A percentile compares a stretch with the other conserved stretches of the same genome.
These are phyloP conservation scores for Drosophila kohkoa DNA, from an alignment of 1,140 invertebrate species.

Conservation along the genomic window DNA sequence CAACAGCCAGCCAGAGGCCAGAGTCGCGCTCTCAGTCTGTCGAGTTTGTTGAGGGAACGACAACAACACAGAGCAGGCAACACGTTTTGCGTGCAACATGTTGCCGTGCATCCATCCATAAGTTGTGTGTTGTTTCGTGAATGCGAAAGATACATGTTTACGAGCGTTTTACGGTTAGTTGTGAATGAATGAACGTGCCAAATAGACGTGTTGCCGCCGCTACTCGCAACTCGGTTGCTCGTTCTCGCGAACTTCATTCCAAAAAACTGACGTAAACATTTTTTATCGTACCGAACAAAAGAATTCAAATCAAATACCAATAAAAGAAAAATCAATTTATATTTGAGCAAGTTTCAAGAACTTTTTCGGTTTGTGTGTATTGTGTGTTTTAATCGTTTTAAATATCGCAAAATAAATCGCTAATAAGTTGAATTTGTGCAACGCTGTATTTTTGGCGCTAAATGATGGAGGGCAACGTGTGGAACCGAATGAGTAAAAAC, in stretches of 20 bases:
- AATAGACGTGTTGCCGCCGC: conserved; percentile 80
- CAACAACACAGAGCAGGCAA: conserved; percentile 16
- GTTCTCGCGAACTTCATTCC: conserved; percentile 67
- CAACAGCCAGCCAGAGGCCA: conserved; percentile 17
- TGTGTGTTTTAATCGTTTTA: conserved; percentile 7
- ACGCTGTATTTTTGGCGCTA: conserved; percentile 65
- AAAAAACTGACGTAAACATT: conserved; percentile 62
- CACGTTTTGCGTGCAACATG: conserved; percentile 61
- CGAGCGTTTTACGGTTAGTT: conserved; percentile 73
- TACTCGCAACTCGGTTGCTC: conserved; percentile 63
- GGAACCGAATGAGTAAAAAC: conserved; percentile 33
- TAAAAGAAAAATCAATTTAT: conserved; percentile 28
- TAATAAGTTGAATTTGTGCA: conserved; percentile 48
- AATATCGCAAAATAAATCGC: background rate
- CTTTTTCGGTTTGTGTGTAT: background rate
- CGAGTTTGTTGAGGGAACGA: conserved; percentile 25
- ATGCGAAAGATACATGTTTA: conserved; percentile 66
- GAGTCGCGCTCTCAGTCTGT: conserved; percentile 5
- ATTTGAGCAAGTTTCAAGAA: conserved; percentile 31
- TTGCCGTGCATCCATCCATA: conserved; percentile 34
- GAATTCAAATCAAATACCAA: conserved; percentile 28
- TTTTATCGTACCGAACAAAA: conserved; percentile 41
- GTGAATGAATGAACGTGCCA: conserved; percentile 84
- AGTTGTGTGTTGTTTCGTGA: conserved; percentile 32
- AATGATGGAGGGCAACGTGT: conserved; percentile 55